Base-by-base conservation (phyloP, 2,888 invertebrate genomes). In the Cyclophora punctaria region DNA sequence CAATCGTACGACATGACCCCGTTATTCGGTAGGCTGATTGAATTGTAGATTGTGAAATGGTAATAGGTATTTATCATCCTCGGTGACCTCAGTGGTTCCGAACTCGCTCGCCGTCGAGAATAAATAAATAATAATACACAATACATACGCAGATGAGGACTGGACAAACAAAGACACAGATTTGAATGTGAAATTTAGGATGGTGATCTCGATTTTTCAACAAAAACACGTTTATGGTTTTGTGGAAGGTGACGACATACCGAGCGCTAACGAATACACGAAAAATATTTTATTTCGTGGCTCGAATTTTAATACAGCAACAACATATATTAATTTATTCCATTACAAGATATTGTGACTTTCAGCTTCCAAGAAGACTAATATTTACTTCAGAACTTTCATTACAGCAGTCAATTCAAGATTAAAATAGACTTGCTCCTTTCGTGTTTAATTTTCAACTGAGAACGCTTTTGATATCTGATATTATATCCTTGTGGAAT, bases 11-110 rank as follows among this genome's bases (percentile, higher is more conserved):
- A 75, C 62, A 69, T 83, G 83, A 85, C 86, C 86, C 86, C 86
- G 85, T 85, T 86, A 84, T 75, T 80, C 68, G 72, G 71, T 69
- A 70, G 69, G 66, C 66, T 65, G 70, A 82, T 86, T 83, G 84
- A 86, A 86, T 79, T 87, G 83, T 75, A 85, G 73, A 86, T 86
- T 67, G 62, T 62, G 67, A 71, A 49, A 79, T 78, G 82, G 79
- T 82, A 81, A 75, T 76, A 84, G 81, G 66, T 77, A 73, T 78
- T 77, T 75, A 74, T 77, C 78, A 81, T 79, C 73, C 75, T 74
- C 56, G 58, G 60, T 73, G 84, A 84, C 85, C 85, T 83, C 84
- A 74, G 77, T 58, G 63, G 74, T 71, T 73, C 69, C 72, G 73
- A 76, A 67, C 69, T 60, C 64, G 59, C 58, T 62, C 71, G 65